Percentiles rank a stretch among this genome's conserved stretches.
These are phyloP conservation scores for Mya arenaria DNA, from an alignment of 1,140 invertebrate species.

Conservation along the genomic window DNA sequence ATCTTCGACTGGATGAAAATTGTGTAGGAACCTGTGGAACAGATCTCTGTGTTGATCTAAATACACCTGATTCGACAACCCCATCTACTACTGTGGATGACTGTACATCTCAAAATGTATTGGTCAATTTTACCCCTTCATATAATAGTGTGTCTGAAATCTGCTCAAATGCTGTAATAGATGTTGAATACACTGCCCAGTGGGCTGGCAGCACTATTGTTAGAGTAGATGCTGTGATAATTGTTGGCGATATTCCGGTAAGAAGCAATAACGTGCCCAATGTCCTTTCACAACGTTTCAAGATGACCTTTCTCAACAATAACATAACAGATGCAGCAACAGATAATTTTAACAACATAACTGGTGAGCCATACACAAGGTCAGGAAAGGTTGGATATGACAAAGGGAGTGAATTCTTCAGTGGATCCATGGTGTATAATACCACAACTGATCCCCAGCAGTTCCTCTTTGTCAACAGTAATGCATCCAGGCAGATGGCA, in stretches of 20 bases:
- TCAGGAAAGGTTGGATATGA: slow-evolving; percentile 64
- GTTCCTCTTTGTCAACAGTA: slow-evolving; percentile 53
- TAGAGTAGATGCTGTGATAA: slow-evolving; percentile 53
- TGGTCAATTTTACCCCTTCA: slow-evolving; percentile 24
- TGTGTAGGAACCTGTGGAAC: slow-evolving; percentile 48
- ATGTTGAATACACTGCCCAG: slow-evolving; percentile 63
- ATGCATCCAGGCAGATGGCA: slow-evolving; percentile 54
- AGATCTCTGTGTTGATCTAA: slow-evolving; percentile 41
- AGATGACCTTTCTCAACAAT: slow-evolving; percentile 31
- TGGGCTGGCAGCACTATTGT: slow-evolving; percentile 57
- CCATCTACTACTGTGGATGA: not conserved
- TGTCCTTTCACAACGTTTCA: slow-evolving; percentile 29
- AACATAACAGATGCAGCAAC: slow-evolving; percentile 8
- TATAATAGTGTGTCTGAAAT: not conserved
- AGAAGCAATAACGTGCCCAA: not conserved
- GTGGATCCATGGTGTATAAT: slow-evolving; percentile 52
- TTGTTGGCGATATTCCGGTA: slow-evolving; percentile 49
- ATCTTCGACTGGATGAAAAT: slow-evolving; percentile 9
- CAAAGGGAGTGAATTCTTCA: slow-evolving; percentile 57
- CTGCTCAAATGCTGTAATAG: slow-evolving; percentile 61
- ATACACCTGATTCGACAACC: slow-evolving; percentile 7
- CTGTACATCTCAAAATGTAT: slow-evolving; percentile 18
- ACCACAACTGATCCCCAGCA: slow-evolving; percentile 6
- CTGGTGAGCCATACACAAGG: slow-evolving; percentile 38
- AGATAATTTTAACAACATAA: slow-evolving; percentile 57